Percentiles rank a stretch among this genome's conserved stretches.
These are phyloP conservation scores for Amazona guildingii DNA, from an alignment of 2,113 vertebrate species.

Conservation along the genomic window DNA sequence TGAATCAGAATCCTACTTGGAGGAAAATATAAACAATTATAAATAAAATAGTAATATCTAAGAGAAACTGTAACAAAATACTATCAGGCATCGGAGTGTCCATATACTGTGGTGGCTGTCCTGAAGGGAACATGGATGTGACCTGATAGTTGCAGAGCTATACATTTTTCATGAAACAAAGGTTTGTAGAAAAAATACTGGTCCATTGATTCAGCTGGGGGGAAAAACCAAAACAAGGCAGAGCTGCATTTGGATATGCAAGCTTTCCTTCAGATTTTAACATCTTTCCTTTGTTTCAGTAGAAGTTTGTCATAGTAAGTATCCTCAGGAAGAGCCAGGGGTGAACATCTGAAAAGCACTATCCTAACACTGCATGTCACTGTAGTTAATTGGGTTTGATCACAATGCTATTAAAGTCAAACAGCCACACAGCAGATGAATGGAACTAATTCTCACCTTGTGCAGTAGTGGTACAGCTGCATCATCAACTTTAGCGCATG, in stretches of 20 bases:
- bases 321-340: neutral
- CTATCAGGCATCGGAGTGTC: neutral
- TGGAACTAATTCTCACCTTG: neutral
- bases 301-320: neutral
- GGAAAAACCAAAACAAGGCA: neutral
- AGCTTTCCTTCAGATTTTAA: neutral
- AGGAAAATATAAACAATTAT: neutral
- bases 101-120: neutral
- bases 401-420: neutral
- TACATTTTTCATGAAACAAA: constrained; percentile 2
- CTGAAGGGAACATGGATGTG: neutral
- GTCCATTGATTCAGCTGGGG: neutral
- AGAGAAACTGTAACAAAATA: neutral
- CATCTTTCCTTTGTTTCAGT: neutral
- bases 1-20: neutral
- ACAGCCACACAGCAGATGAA: neutral
- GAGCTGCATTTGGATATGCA: neutral
- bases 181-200: neutral
- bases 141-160: neutral
- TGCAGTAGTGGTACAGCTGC: neutral
- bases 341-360: neutral
- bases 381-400: neutral
- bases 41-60: neutral
- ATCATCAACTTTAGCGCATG: neutral
- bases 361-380: neutral